Conservation (phyloP, 1,140 invertebrate species). For the Propsilocerus akamusi region DNA sequence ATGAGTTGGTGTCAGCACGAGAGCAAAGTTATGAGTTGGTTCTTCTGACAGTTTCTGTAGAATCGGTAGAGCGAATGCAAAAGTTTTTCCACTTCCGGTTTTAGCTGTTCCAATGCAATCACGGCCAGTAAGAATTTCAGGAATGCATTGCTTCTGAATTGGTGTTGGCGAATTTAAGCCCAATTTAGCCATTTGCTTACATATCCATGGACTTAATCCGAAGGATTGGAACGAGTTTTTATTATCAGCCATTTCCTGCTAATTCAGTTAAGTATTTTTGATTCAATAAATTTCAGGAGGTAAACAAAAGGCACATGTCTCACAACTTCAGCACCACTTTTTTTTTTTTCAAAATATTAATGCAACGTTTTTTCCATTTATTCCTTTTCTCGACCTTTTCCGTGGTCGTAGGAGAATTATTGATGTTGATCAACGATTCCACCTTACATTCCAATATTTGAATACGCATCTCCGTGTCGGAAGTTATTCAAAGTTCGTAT, state of each 20-base stretch:
- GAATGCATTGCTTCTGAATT: constrained; percentile 71
- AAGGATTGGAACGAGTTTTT: constrained; percentile 11
- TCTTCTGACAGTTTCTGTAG: constrained; percentile 79
- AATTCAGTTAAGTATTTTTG: not conserved
- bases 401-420: too few species aligned
- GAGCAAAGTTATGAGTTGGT: constrained; percentile 85
- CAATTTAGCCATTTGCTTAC: constrained; percentile 18
- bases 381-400: too few species aligned
- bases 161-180: constrained; percentile 60
- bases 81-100: constrained; percentile 95
- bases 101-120: constrained; percentile 92
- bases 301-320: too few species aligned
- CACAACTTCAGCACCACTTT: too few species aligned
- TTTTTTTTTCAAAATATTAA: too few species aligned
- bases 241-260: not conserved
- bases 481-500: too few species aligned
- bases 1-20: constrained; percentile 90
- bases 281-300: not conserved
- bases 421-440: too few species aligned
- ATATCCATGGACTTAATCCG: constrained; percentile 18
- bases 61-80: constrained; percentile 91
- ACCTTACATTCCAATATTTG: too few species aligned
- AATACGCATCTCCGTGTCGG: too few species aligned
- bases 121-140: constrained; percentile 56
- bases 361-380: too few species aligned